Percentiles rank a stretch among this genome's conserved stretches.
Conservation (phyloP, 2,797 vertebrate species). For the Microhierax caerulescens region DNA sequence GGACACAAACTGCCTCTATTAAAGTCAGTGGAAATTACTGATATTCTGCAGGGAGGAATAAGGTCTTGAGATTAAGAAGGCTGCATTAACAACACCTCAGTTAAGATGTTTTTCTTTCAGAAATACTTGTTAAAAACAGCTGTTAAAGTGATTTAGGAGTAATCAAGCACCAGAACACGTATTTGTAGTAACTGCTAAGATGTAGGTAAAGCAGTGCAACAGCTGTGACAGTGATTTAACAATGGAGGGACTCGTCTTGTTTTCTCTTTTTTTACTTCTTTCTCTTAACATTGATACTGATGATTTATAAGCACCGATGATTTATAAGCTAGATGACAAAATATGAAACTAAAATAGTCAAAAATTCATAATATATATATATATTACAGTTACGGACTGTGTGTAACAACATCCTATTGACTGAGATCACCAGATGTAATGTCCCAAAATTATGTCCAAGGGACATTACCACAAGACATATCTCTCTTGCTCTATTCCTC, state of each 20-base stretch:
- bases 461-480: background rate
- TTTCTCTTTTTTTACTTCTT: background rate
- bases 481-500: background rate
- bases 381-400: background rate
- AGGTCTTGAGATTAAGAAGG: constrained; percentile 4
- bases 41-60: constrained; percentile 23
- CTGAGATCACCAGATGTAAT: background rate
- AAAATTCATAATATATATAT: background rate
- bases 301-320: background rate
- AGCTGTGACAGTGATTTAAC: background rate
- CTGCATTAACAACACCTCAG: background rate
- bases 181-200: background rate
- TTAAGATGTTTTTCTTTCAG: background rate
- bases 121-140: background rate
- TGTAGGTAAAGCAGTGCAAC: background rate
- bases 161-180: background rate
- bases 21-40: constrained; percentile 23
- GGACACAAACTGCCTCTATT: constrained; percentile 35
- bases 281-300: background rate
- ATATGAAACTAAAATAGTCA: background rate
- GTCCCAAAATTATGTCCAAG: background rate
- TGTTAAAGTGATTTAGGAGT: constrained; percentile 18
- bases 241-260: background rate
- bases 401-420: background rate
- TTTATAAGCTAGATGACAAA: background rate